These are phyloP conservation scores for Denticeps clupeoides DNA, from an alignment of 2,797 vertebrate species.

Conservation along the genomic window DNA sequence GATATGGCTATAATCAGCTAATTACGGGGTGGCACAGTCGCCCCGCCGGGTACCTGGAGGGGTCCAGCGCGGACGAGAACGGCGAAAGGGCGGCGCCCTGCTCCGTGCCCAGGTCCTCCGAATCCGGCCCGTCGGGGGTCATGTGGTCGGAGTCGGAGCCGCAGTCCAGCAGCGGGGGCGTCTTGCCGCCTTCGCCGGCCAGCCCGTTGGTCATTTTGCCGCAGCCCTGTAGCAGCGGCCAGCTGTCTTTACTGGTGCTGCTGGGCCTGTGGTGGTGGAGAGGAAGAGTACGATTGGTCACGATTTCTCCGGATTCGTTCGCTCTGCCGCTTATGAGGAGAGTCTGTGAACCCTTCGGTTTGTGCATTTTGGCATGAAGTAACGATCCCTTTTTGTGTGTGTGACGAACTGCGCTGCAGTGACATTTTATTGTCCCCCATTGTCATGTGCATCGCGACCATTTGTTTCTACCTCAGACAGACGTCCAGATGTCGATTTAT, in stretches of 20 bases:
- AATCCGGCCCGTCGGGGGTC: conserved; percentile 62
- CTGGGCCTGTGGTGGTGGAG: conserved; percentile 61
- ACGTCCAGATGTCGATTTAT: too few species aligned
- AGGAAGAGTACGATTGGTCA: background rate
- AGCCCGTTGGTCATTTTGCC: conserved; percentile 64
- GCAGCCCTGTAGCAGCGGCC: conserved; percentile 83
- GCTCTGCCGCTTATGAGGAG: too few species aligned
- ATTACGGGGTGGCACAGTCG: too few species aligned
- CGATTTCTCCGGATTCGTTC: too few species aligned
- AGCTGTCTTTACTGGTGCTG: conserved; percentile 83
- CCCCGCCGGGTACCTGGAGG: conserved; percentile 30
- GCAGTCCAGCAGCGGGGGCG: conserved; percentile 65
- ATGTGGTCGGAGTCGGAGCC: conserved; percentile 66
- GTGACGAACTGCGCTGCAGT: too few species aligned
- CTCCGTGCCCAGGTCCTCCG: conserved; percentile 47
- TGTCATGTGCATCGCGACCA: too few species aligned
- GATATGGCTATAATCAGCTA: too few species aligned
- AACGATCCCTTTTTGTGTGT: too few species aligned
- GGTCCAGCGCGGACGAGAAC: conserved; percentile 32
- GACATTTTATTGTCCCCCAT: too few species aligned
- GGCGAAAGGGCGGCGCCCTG: conserved; percentile 58
- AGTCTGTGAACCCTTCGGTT: too few species aligned
- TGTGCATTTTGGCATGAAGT: too few species aligned
- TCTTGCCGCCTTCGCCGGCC: conserved; percentile 62
- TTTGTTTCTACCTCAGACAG: too few species aligned